phyloP scores from a whole-genome alignment of 2,113 vertebrate genomes.

The Cyanoramphus novaezelandiae region DNA sequence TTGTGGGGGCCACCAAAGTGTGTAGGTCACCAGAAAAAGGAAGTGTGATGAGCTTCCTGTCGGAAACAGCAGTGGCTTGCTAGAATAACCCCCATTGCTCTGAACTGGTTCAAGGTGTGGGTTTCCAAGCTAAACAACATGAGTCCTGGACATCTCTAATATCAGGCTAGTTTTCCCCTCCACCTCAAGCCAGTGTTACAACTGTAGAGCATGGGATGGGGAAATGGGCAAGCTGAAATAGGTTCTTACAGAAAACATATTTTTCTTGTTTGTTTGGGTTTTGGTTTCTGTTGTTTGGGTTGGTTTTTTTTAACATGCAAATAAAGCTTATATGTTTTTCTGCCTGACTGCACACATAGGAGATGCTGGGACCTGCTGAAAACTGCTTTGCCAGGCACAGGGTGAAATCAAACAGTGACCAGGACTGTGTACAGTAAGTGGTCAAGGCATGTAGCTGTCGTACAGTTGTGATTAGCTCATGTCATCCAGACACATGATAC shows the following conservation, averaged over 20 bases:
- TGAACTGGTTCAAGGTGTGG: neutral
- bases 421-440: neutral
- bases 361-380: neutral
- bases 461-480: neutral
- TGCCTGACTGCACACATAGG: neutral
- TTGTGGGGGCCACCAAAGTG: neutral
- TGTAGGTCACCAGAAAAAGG: neutral
- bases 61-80: neutral
- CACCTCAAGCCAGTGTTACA: neutral
- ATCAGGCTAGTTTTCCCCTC: neutral
- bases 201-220: neutral
- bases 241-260: neutral
- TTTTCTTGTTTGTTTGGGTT: neutral
- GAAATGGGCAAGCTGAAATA: neutral
- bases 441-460: neutral
- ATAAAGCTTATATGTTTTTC: neutral
- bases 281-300: neutral
- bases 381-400: neutral
- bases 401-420: neutral
- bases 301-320: neutral
- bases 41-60: neutral
- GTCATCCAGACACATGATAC: neutral
- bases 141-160: neutral
- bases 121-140: neutral
- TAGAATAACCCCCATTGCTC: neutral